A percentile compares a stretch with the other conserved stretches of the same genome.
Evolutionary conservation across 2,888 invertebrate genomes (phyloP).

Genomic region (Phyllotreta striolata): DNA sequence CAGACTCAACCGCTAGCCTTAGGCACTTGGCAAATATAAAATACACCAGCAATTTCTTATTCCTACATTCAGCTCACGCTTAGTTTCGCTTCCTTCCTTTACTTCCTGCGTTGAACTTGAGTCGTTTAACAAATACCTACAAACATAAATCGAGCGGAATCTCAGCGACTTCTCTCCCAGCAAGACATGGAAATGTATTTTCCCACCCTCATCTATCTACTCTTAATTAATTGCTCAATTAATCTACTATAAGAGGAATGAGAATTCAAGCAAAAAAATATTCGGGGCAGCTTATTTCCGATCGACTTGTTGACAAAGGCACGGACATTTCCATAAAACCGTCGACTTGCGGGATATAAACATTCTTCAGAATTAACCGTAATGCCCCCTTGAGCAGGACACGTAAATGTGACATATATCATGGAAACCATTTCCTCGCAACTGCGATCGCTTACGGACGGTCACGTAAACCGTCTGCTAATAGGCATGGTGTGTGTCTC

Average conservation of each 20-base stretch:
- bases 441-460: background rate
- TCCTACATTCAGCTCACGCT: constrained; percentile 35
- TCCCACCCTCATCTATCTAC: too few species aligned
- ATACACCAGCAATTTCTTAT: constrained; percentile 32
- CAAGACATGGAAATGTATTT: constrained; percentile 20
- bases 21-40: constrained; percentile 32
- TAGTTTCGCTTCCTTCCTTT: constrained; percentile 35
- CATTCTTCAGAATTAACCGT: constrained; percentile 9
- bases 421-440: constrained; percentile 16
- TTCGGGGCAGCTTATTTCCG: too few species aligned
- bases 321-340: constrained; percentile 9
- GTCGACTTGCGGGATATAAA: background rate
- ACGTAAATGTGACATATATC: constrained; percentile 22
- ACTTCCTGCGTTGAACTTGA: constrained; percentile 35
- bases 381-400: constrained; percentile 3
- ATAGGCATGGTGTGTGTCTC: too few species aligned
- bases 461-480: constrained; percentile 8
- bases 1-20: background rate
- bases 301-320: constrained; percentile 5
- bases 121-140: constrained; percentile 35
- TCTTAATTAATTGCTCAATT: too few species aligned
- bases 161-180: constrained; percentile 22
- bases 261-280: too few species aligned
- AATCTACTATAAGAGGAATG: too few species aligned
- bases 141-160: constrained; percentile 24